A percentile compares a stretch with the other conserved stretches of the same genome.
Evolutionary conservation across 2,888 invertebrate species (phyloP).

Genomic region (Carpatolechia fugitivella): DNA sequence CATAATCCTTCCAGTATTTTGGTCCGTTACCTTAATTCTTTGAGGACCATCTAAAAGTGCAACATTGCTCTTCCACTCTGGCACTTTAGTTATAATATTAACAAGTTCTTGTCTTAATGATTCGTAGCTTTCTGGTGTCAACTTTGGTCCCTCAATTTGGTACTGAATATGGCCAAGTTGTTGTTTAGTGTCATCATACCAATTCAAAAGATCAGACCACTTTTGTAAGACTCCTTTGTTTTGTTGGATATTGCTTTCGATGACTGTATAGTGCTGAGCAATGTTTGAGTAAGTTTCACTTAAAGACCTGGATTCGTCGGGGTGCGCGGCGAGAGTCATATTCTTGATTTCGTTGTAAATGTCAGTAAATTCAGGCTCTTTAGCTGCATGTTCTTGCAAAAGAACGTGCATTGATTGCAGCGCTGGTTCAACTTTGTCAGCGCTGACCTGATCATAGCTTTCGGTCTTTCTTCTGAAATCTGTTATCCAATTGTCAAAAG

Average conservation of each 20-base stretch:
- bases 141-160: slow-evolving; percentile 87
- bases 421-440: slow-evolving; percentile 89
- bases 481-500: slow-evolving; percentile 90
- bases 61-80: slow-evolving; percentile 85
- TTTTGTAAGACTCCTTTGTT: slow-evolving; percentile 88
- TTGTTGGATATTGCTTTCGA: slow-evolving; percentile 85
- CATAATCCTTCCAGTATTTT: slow-evolving; percentile 83
- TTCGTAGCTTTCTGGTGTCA: slow-evolving; percentile 84
- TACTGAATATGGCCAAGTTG: slow-evolving; percentile 90
- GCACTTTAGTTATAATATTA: slow-evolving; percentile 82
- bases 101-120: slow-evolving; percentile 85
- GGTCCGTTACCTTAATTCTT: slow-evolving; percentile 84
- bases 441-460: slow-evolving; percentile 88
- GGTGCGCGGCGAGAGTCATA: slow-evolving; percentile 83
- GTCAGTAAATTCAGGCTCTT: slow-evolving; percentile 86
- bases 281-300: slow-evolving; percentile 87
- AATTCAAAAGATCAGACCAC: slow-evolving; percentile 90
- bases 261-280: slow-evolving; percentile 86
- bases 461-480: slow-evolving; percentile 84
- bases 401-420: slow-evolving; percentile 89
- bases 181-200: slow-evolving; percentile 88
- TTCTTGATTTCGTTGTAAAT: slow-evolving; percentile 92
- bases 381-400: slow-evolving; percentile 91
- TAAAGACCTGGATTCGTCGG: slow-evolving; percentile 85
- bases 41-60: slow-evolving; percentile 84